Evolutionary conservation across 2,797 vertebrate genomes (phyloP), one percentile per base, ranked within the genome.

Genomic region (Salarias fasciatus): DNA sequence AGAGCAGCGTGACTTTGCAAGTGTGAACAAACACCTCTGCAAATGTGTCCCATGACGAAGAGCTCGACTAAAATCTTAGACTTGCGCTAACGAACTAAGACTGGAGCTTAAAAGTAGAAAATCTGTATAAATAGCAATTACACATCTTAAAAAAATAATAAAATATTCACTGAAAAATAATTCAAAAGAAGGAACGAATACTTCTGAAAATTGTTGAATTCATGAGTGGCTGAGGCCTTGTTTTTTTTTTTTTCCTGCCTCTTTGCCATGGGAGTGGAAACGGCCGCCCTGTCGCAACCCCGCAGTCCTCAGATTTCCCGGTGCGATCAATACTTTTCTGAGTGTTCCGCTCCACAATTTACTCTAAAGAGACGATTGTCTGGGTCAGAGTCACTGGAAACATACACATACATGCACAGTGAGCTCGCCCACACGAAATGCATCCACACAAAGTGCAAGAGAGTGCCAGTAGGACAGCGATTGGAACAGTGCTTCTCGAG

Each of bases 61-160:
- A 66, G 59, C 53, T 59, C 42, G 37, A 38, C 53, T 69, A 57
- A 12, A 65, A 47, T 58, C 35, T 51, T 48, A 54, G 62, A 61
- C 57, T 1, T 14, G 72, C 41, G 29, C 57, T 56, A 69, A 75
- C 37, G 70, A 24, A 24, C 56, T 60, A 59, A 78, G 43, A 86
- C 80, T 84, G 58, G 60, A 88, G 74, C 72, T 83, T 66, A 66
- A 73, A 85, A 80, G 77, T 88, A 89, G 81, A 90, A 89, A 86
- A 88, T 87, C 65, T 83, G 61, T 91, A 93, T 93, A 93, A 93
- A 93, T 93, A 93, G 75, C 68, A 55, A 77, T 72, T 68, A 78
- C 51, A 88, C 70, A 82, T 83, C 60, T 61, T 70, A 87, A 89
- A 90, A 90, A 91, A 83, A 89, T 80, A 86, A 83, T 82, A 80